phyloP scores from a whole-genome alignment of 2,113 vertebrate species.

The Notarius lentiginosus region DNA sequence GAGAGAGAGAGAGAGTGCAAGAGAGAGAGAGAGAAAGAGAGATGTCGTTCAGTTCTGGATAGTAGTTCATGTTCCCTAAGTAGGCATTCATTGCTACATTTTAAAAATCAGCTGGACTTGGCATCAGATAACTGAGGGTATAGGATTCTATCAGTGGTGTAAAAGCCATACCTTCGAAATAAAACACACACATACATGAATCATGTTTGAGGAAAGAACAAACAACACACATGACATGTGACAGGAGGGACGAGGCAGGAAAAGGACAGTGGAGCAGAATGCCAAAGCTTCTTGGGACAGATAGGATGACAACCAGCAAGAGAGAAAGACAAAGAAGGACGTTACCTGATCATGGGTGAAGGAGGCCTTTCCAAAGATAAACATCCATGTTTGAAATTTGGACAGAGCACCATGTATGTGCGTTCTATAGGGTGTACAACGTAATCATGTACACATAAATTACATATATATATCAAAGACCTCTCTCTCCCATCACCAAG shows the following conservation, averaged over 20 bases:
- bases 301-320: slow-evolving; percentile 52
- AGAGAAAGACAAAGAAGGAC: slow-evolving; percentile 64
- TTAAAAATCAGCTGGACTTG: slow-evolving; percentile 53
- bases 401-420: slow-evolving; percentile 12
- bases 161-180: slow-evolving; percentile 59
- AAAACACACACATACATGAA: slow-evolving; percentile 72
- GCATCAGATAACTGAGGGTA: slow-evolving; percentile 37
- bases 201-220: slow-evolving; percentile 62
- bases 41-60: slow-evolving; percentile 22
- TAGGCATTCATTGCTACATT: slow-evolving; percentile 1
- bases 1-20: background rate
- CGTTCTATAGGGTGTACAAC: slow-evolving; percentile 30
- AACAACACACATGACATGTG: slow-evolving; percentile 65
- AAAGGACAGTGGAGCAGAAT: slow-evolving; percentile 70
- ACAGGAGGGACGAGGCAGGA: slow-evolving; percentile 68
- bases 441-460: background rate
- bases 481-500: slow-evolving; percentile 73
- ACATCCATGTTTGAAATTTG: slow-evolving; percentile 16
- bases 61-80: slow-evolving; percentile 23
- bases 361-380: slow-evolving; percentile 63
- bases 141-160: slow-evolving; percentile 56
- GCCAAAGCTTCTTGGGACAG: slow-evolving; percentile 62
- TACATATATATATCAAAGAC: background rate
- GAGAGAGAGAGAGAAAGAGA: slow-evolving; percentile 13
- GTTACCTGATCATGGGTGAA: slow-evolving; percentile 70